phyloP scores from a whole-genome alignment of 2,113 vertebrate genomes.

The Zosterops borbonicus region DNA sequence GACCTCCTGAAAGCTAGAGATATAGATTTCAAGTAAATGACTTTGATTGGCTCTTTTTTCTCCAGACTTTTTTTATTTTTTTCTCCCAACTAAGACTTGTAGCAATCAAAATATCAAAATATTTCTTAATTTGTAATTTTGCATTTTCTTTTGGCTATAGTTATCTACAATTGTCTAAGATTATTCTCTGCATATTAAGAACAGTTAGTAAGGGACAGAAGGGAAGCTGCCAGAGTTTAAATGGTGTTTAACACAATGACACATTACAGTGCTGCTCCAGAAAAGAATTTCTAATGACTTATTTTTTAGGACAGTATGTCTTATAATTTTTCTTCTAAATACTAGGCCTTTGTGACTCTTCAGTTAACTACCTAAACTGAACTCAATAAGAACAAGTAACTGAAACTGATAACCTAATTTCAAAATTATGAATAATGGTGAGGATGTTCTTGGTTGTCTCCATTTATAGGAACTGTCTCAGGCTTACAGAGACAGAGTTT shows the following conservation, averaged over 20 bases:
- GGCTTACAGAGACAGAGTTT: neutral
- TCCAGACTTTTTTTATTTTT: too few species aligned
- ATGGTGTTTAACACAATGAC: neutral
- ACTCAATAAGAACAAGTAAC: neutral
- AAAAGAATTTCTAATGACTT: neutral
- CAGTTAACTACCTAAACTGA: neutral
- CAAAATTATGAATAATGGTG: neutral
- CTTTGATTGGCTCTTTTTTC: neutral
- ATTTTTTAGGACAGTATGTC: neutral
- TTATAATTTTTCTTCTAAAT: neutral
- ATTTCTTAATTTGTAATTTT: neutral
- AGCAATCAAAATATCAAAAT: neutral
- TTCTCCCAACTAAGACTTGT: neutral
- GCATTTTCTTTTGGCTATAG: neutral
- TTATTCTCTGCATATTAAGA: neutral
- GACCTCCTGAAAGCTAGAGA: neutral
- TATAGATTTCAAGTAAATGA: neutral
- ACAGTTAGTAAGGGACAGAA: neutral
- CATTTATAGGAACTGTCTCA: neutral
- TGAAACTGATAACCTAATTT: neutral
- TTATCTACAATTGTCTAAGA: neutral
- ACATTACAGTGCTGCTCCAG: neutral
- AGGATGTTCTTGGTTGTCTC: fast-evolving
- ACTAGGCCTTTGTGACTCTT: neutral
- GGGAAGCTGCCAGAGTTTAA: neutral